Conservation (phyloP, 2,888 invertebrate species). For the Tetrapedia diversipes region DNA sequence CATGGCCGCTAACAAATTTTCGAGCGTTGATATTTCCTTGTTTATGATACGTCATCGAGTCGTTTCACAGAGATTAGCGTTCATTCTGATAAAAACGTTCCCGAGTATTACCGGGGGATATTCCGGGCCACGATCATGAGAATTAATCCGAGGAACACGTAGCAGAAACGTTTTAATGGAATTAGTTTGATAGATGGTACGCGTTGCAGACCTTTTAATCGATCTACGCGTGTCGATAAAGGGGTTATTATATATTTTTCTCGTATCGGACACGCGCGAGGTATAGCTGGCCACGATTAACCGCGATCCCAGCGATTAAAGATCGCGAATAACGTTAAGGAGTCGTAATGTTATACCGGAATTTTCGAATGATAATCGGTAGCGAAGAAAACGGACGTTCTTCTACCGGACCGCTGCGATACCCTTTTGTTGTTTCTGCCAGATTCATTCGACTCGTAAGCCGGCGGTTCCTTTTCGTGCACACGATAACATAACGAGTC, state of each 20-base stretch:
- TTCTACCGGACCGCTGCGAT: neutral
- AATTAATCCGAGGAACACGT: constrained; percentile 26
- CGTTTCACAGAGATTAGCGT: neutral
- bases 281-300: constrained; percentile 41
- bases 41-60: constrained; percentile 13
- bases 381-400: neutral
- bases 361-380: neutral
- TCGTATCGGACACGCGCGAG: neutral
- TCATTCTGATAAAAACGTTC: neutral
- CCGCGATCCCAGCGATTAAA: constrained; percentile 7
- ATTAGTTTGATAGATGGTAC: constrained; percentile 47
- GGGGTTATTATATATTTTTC: constrained; percentile 27
- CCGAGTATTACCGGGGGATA: neutral
- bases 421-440: neutral
- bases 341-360: constrained; percentile 9
- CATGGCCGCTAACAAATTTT: neutral
- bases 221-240: constrained; percentile 35
- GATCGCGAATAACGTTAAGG: neutral
- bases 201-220: constrained; percentile 49
- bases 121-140: constrained; percentile 13
- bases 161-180: constrained; percentile 43
- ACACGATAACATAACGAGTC: constrained; percentile 9
- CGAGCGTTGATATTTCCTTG: constrained; percentile 10
- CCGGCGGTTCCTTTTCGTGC: neutral
- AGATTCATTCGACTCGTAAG: neutral